Evolutionary conservation across 2,113 vertebrate species (phyloP).

Genomic region (Stercorarius parasiticus): DNA sequence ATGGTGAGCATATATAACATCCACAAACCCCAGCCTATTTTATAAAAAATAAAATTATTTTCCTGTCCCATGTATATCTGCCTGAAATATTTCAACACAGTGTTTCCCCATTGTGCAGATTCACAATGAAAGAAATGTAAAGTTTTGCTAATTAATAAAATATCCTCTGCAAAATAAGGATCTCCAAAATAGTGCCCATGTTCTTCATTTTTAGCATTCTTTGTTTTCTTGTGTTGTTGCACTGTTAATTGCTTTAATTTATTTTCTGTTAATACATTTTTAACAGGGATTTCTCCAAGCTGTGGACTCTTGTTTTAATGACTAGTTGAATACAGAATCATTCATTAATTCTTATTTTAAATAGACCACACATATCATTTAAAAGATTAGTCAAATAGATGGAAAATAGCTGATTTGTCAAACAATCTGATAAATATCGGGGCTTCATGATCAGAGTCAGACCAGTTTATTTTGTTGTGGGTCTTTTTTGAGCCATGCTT

Average conservation of each 20-base stretch:
- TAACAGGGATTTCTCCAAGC: background rate
- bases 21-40: background rate
- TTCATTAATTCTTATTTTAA: background rate
- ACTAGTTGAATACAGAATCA: background rate
- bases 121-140: background rate
- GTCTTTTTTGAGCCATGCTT: background rate
- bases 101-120: background rate
- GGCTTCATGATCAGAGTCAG: background rate
- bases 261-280: background rate
- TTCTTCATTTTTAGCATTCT: background rate
- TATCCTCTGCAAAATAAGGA: background rate
- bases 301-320: background rate
- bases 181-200: background rate
- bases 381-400: background rate
- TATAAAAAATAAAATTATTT: background rate
- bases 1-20: background rate
- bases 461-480: background rate
- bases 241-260: background rate
- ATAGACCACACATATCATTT: accelerated
- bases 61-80: background rate
- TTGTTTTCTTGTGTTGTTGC: background rate
- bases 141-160: background rate
- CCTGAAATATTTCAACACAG: background rate
- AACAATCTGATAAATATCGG: background rate
- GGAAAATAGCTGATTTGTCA: background rate